Conservation (phyloP, 2,888 invertebrate species). For the Anticlea derivata region DNA sequence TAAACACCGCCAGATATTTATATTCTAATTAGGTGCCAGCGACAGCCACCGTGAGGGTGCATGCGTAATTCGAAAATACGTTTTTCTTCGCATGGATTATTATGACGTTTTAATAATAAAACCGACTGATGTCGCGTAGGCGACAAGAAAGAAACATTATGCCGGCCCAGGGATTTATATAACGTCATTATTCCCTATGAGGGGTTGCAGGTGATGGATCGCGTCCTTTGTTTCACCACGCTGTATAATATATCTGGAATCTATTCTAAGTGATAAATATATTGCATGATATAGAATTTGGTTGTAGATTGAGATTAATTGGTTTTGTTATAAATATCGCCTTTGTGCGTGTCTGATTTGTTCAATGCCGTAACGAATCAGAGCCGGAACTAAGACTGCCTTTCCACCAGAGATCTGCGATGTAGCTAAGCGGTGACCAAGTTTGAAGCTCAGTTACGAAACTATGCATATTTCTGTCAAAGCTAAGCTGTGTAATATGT, state of each 20-base stretch:
- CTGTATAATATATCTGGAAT: not conserved
- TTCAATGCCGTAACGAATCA: slow-evolving; percentile 57
- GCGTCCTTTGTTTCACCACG: slow-evolving; percentile 29
- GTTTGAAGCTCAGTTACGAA: too few species aligned
- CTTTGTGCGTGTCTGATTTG: slow-evolving; percentile 53
- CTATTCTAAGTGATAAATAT: slow-evolving; percentile 19
- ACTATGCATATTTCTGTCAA: too few species aligned
- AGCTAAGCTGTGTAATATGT: too few species aligned
- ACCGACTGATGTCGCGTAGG: slow-evolving; percentile 48
- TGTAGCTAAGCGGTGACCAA: too few species aligned
- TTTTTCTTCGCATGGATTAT: slow-evolving; percentile 62
- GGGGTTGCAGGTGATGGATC: slow-evolving; percentile 42
- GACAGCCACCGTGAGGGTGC: slow-evolving; percentile 67
- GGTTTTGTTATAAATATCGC: slow-evolving; percentile 53
- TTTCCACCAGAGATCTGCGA: too few species aligned
- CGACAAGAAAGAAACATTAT: slow-evolving; percentile 39
- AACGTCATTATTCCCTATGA: slow-evolving; percentile 29
- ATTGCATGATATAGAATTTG: slow-evolving; percentile 28
- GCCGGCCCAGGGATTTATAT: slow-evolving; percentile 25
- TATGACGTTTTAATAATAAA: slow-evolving; percentile 65
- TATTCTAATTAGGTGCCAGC: slow-evolving; percentile 78
- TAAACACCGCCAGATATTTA: slow-evolving; percentile 71
- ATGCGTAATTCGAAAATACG: slow-evolving; percentile 69
- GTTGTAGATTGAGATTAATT: slow-evolving; percentile 39
- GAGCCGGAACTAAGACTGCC: slow-evolving; percentile 59